phyloP scores from a whole-genome alignment of 2,797 vertebrate species.

The Amniataba percoides region DNA sequence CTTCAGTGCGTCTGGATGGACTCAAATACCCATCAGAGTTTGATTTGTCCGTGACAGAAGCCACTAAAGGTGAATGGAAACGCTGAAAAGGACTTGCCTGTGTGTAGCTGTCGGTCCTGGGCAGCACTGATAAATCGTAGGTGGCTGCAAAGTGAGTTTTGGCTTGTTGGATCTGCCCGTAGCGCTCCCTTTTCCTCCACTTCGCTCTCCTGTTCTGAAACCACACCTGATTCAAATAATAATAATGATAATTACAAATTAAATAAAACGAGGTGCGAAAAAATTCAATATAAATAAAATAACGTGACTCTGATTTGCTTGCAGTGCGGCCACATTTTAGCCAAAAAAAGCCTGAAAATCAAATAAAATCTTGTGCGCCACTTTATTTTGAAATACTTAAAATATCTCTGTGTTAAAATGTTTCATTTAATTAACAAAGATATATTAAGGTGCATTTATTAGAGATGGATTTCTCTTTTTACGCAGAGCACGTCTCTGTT shows the following conservation, averaged over 20 bases:
- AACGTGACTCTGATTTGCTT: neutral
- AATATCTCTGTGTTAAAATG: neutral
- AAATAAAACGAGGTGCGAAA: neutral
- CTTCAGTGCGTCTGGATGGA: too few relatives aligned
- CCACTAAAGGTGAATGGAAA: neutral
- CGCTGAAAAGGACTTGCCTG: constrained; percentile 84
- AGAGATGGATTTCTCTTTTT: neutral
- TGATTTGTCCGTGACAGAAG: neutral
- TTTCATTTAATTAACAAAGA: neutral
- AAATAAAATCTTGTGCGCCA: neutral
- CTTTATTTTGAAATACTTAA: too few relatives aligned
- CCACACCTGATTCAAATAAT: constrained; percentile 91
- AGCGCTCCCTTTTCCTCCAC: constrained; percentile 98
- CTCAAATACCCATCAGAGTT: neutral
- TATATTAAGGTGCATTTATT: neutral
- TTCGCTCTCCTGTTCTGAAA: constrained; percentile 99
- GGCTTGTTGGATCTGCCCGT: constrained; percentile 98
- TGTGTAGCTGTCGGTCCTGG: constrained; percentile 94
- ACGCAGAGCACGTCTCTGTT: neutral
- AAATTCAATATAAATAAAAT: neutral
- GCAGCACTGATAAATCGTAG: constrained; percentile 96
- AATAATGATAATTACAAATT: neutral
- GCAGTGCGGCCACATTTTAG: neutral
- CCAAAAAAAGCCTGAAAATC: neutral
- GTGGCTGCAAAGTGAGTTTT: constrained; percentile 96